A percentile compares a stretch with the other conserved stretches of the same genome.
These are phyloP conservation scores for Hemicentrotus pulcherrimus DNA, from an alignment of 35 echinoderm and acorn worm species.

Conservation along the genomic window DNA sequence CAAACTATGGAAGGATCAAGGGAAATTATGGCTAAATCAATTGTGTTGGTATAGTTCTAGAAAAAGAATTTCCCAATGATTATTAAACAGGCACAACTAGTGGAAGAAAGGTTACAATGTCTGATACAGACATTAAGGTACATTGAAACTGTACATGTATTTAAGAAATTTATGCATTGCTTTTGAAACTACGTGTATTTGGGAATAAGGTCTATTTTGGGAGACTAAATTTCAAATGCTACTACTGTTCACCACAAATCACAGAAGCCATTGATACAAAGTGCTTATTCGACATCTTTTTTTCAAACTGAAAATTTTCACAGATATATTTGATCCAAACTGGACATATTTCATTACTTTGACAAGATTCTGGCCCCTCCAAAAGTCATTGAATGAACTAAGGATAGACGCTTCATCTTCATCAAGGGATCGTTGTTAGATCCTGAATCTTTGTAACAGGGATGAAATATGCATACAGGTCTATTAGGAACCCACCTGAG, in stretches of 20 bases:
- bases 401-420: not conserved
- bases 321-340: not conserved
- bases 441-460: not conserved
- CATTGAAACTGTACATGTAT: not conserved
- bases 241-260: not conserved
- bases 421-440: not conserved
- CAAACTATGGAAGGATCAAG: no score
- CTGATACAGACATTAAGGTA: not conserved
- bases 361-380: not conserved
- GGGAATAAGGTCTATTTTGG: not conserved
- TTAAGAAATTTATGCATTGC: not conserved
- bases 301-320: not conserved
- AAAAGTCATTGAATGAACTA: not conserved
- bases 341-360: not conserved
- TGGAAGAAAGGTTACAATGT: not conserved
- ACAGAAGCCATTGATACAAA: not conserved
- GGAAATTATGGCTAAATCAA: not conserved
- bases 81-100: not conserved
- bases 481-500: slow-evolving; percentile 24
- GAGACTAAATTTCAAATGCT: not conserved
- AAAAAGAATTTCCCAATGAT: not conserved
- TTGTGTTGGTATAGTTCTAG: not conserved
- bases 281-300: not conserved
- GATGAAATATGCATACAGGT: not conserved
- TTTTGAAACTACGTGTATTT: not conserved